Base-by-base conservation (phyloP, 2,113 vertebrate genomes). In the Ctenodactylus gundi region DNA sequence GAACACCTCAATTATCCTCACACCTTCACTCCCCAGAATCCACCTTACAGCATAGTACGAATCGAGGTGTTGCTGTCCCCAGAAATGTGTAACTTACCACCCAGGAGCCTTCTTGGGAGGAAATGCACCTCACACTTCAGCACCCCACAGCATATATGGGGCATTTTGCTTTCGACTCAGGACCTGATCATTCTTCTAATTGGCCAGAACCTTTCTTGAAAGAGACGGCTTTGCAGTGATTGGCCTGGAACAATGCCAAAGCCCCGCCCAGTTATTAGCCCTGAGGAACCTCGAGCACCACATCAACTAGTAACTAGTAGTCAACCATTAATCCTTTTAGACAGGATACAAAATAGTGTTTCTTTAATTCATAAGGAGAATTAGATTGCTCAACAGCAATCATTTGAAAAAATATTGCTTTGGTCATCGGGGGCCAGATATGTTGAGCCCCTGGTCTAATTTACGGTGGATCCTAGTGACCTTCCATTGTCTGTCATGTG, bases 241-340 rank as follows among this genome's bases (percentile, higher is more conserved):
- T 93, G 85, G 95, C 91, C 95, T 97, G 67, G 21, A 93, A 85
- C 75, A 34, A 73, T 39, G 53, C 25, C 25, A 90, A 95, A 97
- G 94, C 93, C 81, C 94, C 68, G 73, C 96, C 95, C 94, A 77
- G 89, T 80, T 92, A 96, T 95, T 97, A 97, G 96, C 95, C 96
- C 97, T 92, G 65, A 96, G 93, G 95, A 96, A 95, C 85, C 90
- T 95, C 98, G 95, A 96, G 93, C 97, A 92, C 81, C 90, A 90
- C 92, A 97, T 98, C 97, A 98, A 97, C 96, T 95, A 96, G 98
- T 98, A 98, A 98, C 97, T 87, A 95, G 95, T 86, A 97, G 98
- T 98, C 97, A 96, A 97, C 88, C 98, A 97, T 97, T 98, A 95
- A 97, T 97, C 90, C 84, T 85, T 94, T 92, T 82, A 93, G 64